phyloP scores from a whole-genome alignment of 2,888 invertebrate genomes.

The Melinaea marsaeus region DNA sequence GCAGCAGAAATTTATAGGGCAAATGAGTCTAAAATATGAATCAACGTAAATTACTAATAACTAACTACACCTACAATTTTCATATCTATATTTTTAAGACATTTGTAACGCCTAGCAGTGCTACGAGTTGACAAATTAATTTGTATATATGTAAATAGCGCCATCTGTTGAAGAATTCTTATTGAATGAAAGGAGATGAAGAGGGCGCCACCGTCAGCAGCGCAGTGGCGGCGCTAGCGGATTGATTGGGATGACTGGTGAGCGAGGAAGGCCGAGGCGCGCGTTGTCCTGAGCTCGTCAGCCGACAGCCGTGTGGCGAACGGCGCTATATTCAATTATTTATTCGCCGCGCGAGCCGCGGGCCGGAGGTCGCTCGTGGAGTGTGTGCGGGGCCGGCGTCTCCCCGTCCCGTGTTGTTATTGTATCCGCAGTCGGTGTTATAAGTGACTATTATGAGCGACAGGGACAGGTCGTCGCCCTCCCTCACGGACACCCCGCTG shows the following conservation, averaged over 20 bases:
- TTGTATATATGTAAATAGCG: conserved; percentile 13
- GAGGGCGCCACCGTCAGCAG: conserved; percentile 29
- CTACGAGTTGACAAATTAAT: too few species aligned
- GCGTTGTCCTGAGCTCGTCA: conserved; percentile 36
- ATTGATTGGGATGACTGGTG: conserved; percentile 31
- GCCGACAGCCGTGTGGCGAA: conserved; percentile 34
- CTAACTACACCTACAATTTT: too few species aligned
- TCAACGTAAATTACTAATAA: too few species aligned
- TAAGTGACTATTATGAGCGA: conserved; percentile 89
- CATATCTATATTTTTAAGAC: too few species aligned
- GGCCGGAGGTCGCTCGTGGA: conserved; percentile 74
- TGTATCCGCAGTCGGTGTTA: conserved; percentile 53
- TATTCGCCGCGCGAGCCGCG: conserved; percentile 76
- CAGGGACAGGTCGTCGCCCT: conserved; percentile 93
- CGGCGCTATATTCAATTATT: conserved; percentile 49
- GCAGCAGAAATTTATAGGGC: too few species aligned
- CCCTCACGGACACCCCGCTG: conserved; percentile 91
- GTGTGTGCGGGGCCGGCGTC: conserved; percentile 68
- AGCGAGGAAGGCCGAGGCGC: conserved; percentile 33
- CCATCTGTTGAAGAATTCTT: conserved; percentile 28
- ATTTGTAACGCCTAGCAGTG: too few species aligned
- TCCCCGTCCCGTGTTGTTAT: conserved; percentile 64
- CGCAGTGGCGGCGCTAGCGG: conserved; percentile 29
- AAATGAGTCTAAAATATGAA: too few species aligned
- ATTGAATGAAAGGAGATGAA: conserved; percentile 10